Percentiles rank a stretch among this genome's conserved stretches.
Evolutionary conservation across 23 tunicate species (phyloP).

Genomic region (Styela plicata): DNA sequence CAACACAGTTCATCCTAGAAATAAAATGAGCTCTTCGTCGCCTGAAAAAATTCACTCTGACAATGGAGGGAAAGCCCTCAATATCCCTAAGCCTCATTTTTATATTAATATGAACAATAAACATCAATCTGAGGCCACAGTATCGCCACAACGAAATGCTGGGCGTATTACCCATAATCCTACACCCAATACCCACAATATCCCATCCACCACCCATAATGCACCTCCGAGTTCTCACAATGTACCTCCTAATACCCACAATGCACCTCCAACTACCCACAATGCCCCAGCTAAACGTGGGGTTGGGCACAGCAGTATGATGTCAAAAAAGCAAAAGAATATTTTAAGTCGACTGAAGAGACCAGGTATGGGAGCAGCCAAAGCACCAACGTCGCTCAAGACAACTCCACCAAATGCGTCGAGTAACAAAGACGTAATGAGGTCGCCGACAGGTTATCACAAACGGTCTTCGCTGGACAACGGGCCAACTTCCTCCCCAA

Average conservation of each 20-base stretch:
- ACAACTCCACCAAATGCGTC: neutral
- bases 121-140: neutral
- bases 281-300: constrained; percentile 20
- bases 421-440: neutral
- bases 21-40: neutral
- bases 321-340: constrained; percentile 75
- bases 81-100: neutral
- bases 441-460: neutral
- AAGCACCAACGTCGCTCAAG: neutral
- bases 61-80: neutral
- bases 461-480: neutral
- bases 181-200: neutral
- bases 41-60: neutral
- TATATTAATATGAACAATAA: neutral
- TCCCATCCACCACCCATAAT: neutral
- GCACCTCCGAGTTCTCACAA: too few species aligned
- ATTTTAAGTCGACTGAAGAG: constrained; percentile 68
- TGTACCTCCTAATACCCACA: neutral
- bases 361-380: constrained; percentile 21
- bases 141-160: neutral
- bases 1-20: neutral
- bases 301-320: constrained; percentile 34
- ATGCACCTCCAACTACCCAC: neutral
- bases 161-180: too few species aligned
- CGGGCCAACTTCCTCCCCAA: neutral